Evolutionary conservation across 2,888 invertebrate species (phyloP), one percentile per base, ranked within the genome.

Genomic region (Sericinus montela): DNA sequence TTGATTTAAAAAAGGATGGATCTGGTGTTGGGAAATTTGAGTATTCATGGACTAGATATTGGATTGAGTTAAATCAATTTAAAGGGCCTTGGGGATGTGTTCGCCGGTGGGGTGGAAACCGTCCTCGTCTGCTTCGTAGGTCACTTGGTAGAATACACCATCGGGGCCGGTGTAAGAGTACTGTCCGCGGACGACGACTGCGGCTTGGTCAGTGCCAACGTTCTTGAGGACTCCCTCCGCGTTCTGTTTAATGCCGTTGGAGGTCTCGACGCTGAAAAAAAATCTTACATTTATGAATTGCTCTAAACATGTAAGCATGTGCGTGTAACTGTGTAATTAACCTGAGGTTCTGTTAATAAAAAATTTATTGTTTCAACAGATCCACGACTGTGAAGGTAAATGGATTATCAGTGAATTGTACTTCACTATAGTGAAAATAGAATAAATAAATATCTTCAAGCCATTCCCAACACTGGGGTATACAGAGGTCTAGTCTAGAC

Each of bases 61-160:
- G 50, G 43, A 53, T 53, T 57, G 49, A 32, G n/a, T 58, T 43
- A 30, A 15, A 14, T 10, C 37, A 40, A 52, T 49, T 73, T 74
- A 74, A 14, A 53, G 48, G 44, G 62, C 55, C 0, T 35, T 13
- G 67, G 84, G 83, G 32, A 86, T 46, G 51, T 85, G 83, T 39
- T 67, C 66, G n/a, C 74, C 83, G 10, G 46, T 30, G 66, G 91
- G 79, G 57, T 83, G 82, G 88, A 90, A 92, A 10, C 92, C 92
- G 59, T 79, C 63, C 67, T 89, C 80, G 69, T 90, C 71, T 35
- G 91, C 90, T 52, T 78, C 56, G 83, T 91, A 92, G 48, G 58
- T 68, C 38, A 91, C 74, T 28, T 62, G 58, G 82, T 91, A 90
- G 45, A 63, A 25, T 15, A 80, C 64, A 34, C 90, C 90, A 48